Percentiles rank a stretch among this genome's conserved stretches.
phyloP scores from a whole-genome alignment of 2,113 vertebrate species.

The Emydocephalus ijimae region DNA sequence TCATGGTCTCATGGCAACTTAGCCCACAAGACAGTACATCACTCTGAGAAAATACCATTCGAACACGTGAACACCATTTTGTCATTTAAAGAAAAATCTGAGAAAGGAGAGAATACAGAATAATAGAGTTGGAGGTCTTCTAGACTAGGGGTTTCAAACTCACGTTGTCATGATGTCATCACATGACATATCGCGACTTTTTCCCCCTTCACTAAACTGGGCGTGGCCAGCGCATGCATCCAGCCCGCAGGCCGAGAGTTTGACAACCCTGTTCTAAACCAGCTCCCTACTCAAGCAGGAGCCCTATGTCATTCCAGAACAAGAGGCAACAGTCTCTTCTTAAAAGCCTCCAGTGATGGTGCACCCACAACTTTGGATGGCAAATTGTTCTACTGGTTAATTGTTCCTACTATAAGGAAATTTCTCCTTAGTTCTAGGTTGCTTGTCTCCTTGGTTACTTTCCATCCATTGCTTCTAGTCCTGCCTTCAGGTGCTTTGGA shows the following conservation, averaged over 20 bases:
- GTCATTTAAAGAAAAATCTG: background rate
- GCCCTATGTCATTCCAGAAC: background rate
- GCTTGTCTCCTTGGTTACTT: background rate
- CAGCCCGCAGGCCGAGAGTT: no score
- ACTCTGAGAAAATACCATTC: background rate
- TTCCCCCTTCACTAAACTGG: no score
- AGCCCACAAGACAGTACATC: background rate
- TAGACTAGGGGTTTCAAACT: no score
- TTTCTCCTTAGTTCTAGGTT: background rate
- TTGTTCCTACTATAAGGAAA: background rate
- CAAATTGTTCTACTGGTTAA: background rate
- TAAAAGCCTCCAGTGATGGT: background rate
- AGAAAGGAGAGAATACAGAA: background rate
- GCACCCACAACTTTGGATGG: background rate
- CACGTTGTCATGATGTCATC: no score
- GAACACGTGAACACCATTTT: background rate
- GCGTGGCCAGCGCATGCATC: no score
- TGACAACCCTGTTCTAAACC: background rate
- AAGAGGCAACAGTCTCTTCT: background rate
- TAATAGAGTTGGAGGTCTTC: background rate
- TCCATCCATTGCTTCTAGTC: background rate
- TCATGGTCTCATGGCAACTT: background rate
- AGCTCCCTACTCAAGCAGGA: background rate
- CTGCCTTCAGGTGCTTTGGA: background rate
- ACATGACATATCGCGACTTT: no score